These are phyloP conservation scores for Ligdia adustata DNA, from an alignment of 2,888 invertebrate genomes.

Conservation along the genomic window DNA sequence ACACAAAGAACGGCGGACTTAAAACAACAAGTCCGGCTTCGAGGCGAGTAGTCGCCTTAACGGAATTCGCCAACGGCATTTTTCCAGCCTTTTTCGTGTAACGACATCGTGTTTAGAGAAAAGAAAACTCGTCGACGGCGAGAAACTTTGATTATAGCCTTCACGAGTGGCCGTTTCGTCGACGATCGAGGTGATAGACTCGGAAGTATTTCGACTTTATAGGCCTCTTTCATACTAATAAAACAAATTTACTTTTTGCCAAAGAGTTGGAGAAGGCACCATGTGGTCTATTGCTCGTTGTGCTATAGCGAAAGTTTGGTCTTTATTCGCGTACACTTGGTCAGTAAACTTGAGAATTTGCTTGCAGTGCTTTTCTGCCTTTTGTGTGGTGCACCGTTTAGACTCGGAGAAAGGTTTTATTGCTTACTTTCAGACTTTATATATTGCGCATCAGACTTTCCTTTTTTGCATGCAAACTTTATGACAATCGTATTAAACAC, in stretches of 20 bases:
- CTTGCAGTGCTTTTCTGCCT: constrained; percentile 49
- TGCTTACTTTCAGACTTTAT: constrained; percentile 60
- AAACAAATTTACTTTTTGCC: constrained; percentile 77
- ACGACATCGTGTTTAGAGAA: constrained; percentile 81
- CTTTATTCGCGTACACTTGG: constrained; percentile 58
- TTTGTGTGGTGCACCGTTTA: constrained; percentile 51
- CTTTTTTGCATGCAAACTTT: constrained; percentile 59
- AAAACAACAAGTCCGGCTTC: constrained; percentile 65
- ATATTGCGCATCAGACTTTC: constrained; percentile 58
- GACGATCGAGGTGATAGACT: constrained; percentile 79
- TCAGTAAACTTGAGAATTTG: constrained; percentile 56
- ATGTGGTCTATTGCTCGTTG: constrained; percentile 67
- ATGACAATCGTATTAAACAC: constrained; percentile 65
- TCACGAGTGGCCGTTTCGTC: constrained; percentile 76
- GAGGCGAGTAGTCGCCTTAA: constrained; percentile 55
- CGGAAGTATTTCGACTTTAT: constrained; percentile 78
- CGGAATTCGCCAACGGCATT: constrained; percentile 74
- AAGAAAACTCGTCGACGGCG: constrained; percentile 78
- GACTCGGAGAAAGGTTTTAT: constrained; percentile 57
- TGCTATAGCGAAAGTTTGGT: constrained; percentile 65
- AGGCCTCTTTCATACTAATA: constrained; percentile 79
- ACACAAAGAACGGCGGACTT: constrained; percentile 66
- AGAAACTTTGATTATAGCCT: constrained; percentile 82
- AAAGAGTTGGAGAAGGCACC: constrained; percentile 65
- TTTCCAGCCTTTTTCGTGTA: constrained; percentile 80